A percentile compares a stretch with the other conserved stretches of the same genome.
phyloP scores from a whole-genome alignment of 2,888 invertebrate species.

The Leptarthrus brevirostris region DNA sequence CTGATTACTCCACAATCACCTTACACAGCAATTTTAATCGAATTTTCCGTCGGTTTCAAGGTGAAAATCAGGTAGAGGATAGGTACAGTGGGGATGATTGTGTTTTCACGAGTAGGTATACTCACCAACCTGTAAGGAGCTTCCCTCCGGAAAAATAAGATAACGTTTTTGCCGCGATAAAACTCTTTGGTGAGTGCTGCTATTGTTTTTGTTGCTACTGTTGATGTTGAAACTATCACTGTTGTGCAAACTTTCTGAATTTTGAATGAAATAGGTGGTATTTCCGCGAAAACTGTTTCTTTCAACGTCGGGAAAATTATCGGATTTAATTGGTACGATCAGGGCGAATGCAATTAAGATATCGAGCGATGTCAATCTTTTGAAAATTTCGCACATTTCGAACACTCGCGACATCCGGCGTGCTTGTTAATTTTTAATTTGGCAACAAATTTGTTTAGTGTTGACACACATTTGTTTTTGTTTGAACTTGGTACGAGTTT shows the following conservation, averaged over 20 bases:
- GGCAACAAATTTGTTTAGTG: too few species aligned
- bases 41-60: neutral
- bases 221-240: too few species aligned
- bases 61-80: neutral
- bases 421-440: neutral
- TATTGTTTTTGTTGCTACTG: neutral
- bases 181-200: conserved; percentile 53
- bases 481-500: too few species aligned
- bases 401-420: neutral
- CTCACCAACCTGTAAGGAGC: conserved; percentile 66
- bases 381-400: neutral
- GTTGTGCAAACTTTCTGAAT: neutral
- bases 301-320: conserved; percentile 1
- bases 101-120: conserved; percentile 1
- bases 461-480: too few species aligned
- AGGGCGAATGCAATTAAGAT: conserved; percentile 16
- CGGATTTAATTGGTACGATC: conserved; percentile 30
- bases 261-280: neutral
- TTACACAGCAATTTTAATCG: conserved; percentile 24
- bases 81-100: neutral
- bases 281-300: neutral
- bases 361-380: neutral
- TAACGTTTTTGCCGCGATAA: conserved; percentile 68
- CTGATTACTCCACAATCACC: conserved; percentile 40
- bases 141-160: conserved; percentile 69